phyloP scores from a whole-genome alignment of 2,113 vertebrate genomes.

The Phaetusa simplex region DNA sequence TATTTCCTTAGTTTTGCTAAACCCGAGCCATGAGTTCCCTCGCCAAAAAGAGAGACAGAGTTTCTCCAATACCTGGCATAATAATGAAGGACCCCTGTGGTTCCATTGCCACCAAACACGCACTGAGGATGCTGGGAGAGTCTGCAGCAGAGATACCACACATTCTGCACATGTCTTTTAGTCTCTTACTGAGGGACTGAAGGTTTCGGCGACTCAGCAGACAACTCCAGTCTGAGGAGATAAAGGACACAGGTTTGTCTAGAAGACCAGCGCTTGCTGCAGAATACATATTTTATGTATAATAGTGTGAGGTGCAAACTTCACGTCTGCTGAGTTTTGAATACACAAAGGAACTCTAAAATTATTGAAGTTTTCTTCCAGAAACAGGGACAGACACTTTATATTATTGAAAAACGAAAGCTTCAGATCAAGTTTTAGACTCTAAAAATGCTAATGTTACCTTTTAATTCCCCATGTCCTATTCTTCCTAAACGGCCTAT shows the following conservation, averaged over 20 bases:
- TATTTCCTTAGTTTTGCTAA: not conserved
- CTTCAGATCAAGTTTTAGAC: not conserved
- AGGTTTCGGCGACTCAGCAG: constrained; percentile 94
- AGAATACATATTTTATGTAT: not conserved
- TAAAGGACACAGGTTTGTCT: not conserved
- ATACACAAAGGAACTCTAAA: not conserved
- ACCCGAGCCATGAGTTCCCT: accelerated
- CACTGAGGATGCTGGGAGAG: constrained; percentile 95
- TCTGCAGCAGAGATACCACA: constrained; percentile 96
- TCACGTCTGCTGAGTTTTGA: accelerated
- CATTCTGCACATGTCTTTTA: constrained; percentile 98
- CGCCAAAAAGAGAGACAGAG: not conserved
- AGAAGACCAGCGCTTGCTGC: not conserved
- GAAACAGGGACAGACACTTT: not conserved
- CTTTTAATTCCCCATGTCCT: constrained; percentile 96
- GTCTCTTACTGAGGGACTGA: constrained; percentile 91
- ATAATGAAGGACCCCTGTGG: constrained; percentile 97
- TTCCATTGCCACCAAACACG: constrained; percentile 96
- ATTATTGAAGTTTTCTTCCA: not conserved
- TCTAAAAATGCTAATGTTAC: constrained; percentile 60
- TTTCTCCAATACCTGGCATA: constrained; percentile 88
- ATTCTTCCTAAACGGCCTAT: constrained; percentile 97
- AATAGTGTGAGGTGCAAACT: accelerated
- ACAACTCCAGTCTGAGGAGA: constrained; percentile 91
- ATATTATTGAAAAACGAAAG: not conserved